These are phyloP conservation scores for Cyphomyrmex costatus DNA, from an alignment of 1,140 invertebrate species.

Conservation along the genomic window DNA sequence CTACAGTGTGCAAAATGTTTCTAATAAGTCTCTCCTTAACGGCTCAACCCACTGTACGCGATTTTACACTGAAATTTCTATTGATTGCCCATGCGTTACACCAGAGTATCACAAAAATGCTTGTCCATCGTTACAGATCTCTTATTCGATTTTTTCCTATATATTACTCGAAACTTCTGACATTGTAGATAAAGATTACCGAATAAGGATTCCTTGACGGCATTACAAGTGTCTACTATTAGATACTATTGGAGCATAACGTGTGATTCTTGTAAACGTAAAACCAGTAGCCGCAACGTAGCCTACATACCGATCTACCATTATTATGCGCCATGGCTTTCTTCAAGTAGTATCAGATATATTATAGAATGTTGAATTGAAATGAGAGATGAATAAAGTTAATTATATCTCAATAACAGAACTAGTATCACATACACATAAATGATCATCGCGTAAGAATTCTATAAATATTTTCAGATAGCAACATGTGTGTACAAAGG, in stretches of 20 bases:
- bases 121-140: background rate
- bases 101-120: background rate
- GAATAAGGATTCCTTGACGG: background rate
- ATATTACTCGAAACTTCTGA: background rate
- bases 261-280: conserved; percentile 33
- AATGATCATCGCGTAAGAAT: background rate
- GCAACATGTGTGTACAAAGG: too few species aligned
- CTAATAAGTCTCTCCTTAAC: background rate
- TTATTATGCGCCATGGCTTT: conserved; percentile 5
- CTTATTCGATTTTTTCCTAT: background rate
- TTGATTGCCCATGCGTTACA: background rate
- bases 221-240: background rate
- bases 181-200: background rate
- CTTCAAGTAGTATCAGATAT: background rate
- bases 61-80: conserved; percentile 14
- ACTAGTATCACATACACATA: background rate
- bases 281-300: conserved; percentile 26
- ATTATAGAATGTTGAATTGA: background rate
- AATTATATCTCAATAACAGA: background rate
- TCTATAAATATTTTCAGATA: background rate
- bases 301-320: conserved; percentile 45
- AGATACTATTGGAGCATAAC: conserved; percentile 45
- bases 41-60: background rate
- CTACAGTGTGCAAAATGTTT: background rate
- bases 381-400: background rate